Evolutionary conservation across 1,140 invertebrate species (phyloP).

Genomic region (Caenorhabditis elegans): WBcel235 BX284603.4:6771001-6771500

Average conservation of each 20-base stretch:
- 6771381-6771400: slow-evolving; percentile 35
- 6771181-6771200: slow-evolving; percentile 39
- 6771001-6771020: background rate
- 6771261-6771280: slow-evolving; percentile 40
- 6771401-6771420: background rate
- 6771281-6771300: slow-evolving; percentile 41
- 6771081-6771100: slow-evolving; percentile 41
- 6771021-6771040: slow-evolving; percentile 28
- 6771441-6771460: slow-evolving; percentile 9
- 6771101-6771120: background rate
- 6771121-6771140: slow-evolving; percentile 26
- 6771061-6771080: slow-evolving; percentile 28
- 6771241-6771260: slow-evolving; percentile 29
- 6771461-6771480: slow-evolving; percentile 26
- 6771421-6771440: background rate
- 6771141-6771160: slow-evolving; percentile 38
- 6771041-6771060: slow-evolving; percentile 23
- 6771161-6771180: slow-evolving; percentile 40
- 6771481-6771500: slow-evolving; percentile 23
- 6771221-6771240: slow-evolving; percentile 34
- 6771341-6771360: slow-evolving; percentile 27
- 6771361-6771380: slow-evolving; percentile 25
- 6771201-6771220: slow-evolving; percentile 34
- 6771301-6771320: slow-evolving; percentile 40
- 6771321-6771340: slow-evolving; percentile 39